phyloP scores from a whole-genome alignment of 2,888 invertebrate species.

The Dorcus parallelipipedus region DNA sequence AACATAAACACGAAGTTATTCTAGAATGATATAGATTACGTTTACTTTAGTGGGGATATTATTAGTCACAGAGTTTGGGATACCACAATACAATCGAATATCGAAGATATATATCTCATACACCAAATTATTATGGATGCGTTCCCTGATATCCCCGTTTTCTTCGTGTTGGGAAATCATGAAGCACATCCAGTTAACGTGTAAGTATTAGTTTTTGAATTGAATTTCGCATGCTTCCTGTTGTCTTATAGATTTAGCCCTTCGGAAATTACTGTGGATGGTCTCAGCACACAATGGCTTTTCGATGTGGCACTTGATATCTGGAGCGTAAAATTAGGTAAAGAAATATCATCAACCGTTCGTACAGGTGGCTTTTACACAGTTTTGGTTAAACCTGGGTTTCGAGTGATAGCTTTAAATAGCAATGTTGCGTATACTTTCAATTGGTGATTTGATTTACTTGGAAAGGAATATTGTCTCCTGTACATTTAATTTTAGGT shows the following conservation, averaged over 20 bases:
- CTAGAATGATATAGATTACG: conserved; percentile 44
- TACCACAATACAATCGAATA: conserved; percentile 62
- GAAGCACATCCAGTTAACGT: conserved; percentile 70
- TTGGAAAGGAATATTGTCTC: neutral
- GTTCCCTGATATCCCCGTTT: conserved; percentile 52
- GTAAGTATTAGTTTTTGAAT: conserved; percentile 52
- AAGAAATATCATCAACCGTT: conserved; percentile 59
- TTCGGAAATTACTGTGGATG: too few species aligned
- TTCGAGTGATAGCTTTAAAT: conserved; percentile 75
- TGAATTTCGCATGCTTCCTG: too few species aligned
- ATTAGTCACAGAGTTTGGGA: conserved; percentile 82
- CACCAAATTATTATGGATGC: conserved; percentile 41
- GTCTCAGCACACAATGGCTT: conserved; percentile 61
- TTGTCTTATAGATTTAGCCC: too few species aligned
- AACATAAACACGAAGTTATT: conserved; percentile 41
- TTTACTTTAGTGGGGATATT: conserved; percentile 81
- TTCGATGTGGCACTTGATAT: conserved; percentile 70
- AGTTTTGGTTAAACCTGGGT: conserved; percentile 60
- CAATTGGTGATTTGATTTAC: conserved; percentile 59
- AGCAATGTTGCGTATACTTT: conserved; percentile 73
- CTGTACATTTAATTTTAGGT: conserved; percentile 22
- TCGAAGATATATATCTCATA: conserved; percentile 53
- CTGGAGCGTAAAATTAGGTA: conserved; percentile 71
- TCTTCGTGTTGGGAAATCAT: conserved; percentile 61
- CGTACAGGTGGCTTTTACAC: conserved; percentile 76